These are phyloP conservation scores for Gallinago solitaria DNA, from an alignment of 2,797 vertebrate species.

Conservation along the genomic window DNA sequence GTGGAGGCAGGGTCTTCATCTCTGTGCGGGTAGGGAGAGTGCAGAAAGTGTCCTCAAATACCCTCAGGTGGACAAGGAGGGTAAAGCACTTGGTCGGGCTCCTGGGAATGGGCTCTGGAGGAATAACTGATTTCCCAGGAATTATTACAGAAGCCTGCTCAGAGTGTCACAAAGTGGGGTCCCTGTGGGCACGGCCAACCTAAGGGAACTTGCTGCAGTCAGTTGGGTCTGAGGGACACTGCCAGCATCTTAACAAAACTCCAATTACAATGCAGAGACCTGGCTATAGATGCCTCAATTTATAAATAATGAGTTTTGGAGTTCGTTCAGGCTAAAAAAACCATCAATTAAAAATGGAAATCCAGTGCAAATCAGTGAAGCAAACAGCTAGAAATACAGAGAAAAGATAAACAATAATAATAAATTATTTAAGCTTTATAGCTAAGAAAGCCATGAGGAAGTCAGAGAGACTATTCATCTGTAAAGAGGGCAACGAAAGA, in stretches of 20 bases:
- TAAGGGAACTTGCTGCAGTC: neutral
- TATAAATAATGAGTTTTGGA: neutral
- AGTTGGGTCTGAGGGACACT: neutral
- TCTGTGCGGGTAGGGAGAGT: neutral
- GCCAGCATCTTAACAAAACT: neutral
- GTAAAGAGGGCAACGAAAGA: neutral
- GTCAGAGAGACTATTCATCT: neutral
- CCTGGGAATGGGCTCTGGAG: neutral
- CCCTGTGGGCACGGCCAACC: neutral
- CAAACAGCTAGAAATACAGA: neutral
- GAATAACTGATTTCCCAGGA: neutral
- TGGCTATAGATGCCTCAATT: neutral
- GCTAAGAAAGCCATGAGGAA: neutral
- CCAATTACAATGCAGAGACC: neutral
- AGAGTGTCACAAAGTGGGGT: neutral
- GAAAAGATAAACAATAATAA: neutral
- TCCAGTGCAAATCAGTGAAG: neutral
- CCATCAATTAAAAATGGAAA: slow-evolving; percentile 39
- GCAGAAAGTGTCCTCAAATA: neutral
- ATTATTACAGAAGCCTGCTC: neutral
- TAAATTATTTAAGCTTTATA: slow-evolving; percentile 11
- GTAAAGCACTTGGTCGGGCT: neutral
- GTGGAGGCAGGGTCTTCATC: neutral
- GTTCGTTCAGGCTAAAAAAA: neutral
- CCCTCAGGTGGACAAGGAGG: neutral